These are phyloP conservation scores for Drosophila maculinotata DNA, from an alignment of 2,888 invertebrate species.

Conservation along the genomic window DNA sequence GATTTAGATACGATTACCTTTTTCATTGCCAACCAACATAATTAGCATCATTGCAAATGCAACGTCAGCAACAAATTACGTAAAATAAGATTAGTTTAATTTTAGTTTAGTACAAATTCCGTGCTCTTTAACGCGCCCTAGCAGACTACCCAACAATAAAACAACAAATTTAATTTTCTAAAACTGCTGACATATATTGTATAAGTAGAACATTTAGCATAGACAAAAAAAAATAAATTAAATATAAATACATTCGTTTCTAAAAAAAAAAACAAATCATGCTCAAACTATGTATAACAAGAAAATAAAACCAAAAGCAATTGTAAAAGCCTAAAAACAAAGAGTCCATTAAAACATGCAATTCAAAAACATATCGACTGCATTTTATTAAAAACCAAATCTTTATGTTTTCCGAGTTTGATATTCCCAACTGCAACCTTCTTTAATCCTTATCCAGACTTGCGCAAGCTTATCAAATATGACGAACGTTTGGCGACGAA, in stretches of 20 bases:
- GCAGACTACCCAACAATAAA: conserved; percentile 46
- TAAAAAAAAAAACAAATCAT: conserved; percentile 25
- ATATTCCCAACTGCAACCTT: conserved; percentile 21
- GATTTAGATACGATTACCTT: no score
- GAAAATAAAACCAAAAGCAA: conserved; percentile 74
- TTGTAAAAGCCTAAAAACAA: conserved; percentile 61
- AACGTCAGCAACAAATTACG: conserved; percentile 51
- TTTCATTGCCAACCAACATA: conserved; percentile 5
- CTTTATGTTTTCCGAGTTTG: not conserved
- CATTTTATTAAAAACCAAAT: conserved; percentile 44
- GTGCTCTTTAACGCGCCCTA: conserved; percentile 34
- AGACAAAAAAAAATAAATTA: conserved; percentile 21
- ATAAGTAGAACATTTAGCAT: conserved; percentile 46
- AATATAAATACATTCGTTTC: conserved; percentile 28
- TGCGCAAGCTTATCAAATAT: conserved; percentile 84
- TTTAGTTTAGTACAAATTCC: conserved; percentile 72
- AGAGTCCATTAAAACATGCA: conserved; percentile 70
- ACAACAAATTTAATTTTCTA: conserved; percentile 15
- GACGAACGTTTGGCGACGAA: conserved; percentile 80
- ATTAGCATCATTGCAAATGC: conserved; percentile 51
- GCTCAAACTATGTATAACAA: conserved; percentile 55
- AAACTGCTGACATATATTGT: conserved; percentile 24
- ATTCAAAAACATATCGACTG: conserved; percentile 49
- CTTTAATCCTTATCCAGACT: conserved; percentile 66
- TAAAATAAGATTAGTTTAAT: conserved; percentile 72